Evolutionary conservation across 2,888 invertebrate genomes (phyloP).

Genomic region (Nomada fucata): DNA sequence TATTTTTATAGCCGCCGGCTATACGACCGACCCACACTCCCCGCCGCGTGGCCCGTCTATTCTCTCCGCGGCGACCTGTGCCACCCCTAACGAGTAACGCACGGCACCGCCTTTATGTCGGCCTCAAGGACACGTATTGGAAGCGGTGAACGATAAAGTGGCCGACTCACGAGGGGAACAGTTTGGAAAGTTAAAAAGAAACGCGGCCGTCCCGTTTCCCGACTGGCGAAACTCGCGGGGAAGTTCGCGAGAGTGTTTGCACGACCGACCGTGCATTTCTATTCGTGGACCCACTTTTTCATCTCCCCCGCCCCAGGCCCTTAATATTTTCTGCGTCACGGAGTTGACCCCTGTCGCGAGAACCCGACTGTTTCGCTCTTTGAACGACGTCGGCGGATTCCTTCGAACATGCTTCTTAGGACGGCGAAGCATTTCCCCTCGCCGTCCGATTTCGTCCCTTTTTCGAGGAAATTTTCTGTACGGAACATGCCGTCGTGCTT

Average conservation of each 20-base stretch:
- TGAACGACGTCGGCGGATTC: background rate
- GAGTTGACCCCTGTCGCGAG: background rate
- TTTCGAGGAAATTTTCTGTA: background rate
- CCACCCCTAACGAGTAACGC: conserved; percentile 46
- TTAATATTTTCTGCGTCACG: conserved; percentile 22
- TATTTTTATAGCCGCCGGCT: conserved; percentile 76
- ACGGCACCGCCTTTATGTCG: conserved; percentile 33
- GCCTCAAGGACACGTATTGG: conserved; percentile 47
- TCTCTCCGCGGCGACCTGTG: conserved; percentile 40
- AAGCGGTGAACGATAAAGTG: conserved; percentile 64
- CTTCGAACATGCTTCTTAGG: background rate
- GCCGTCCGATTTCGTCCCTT: background rate
- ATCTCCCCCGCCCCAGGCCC: background rate
- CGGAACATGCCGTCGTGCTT: no score
- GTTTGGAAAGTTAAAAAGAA: conserved; percentile 61
- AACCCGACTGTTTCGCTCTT: background rate
- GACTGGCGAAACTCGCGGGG: conserved; percentile 39
- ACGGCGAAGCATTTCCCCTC: background rate
- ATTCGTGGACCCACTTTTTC: conserved; percentile 9
- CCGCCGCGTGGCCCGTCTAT: conserved; percentile 35
- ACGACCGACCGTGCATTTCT: conserved; percentile 16
- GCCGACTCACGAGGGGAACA: conserved; percentile 69
- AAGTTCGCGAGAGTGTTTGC: conserved; percentile 10
- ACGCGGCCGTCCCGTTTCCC: conserved; percentile 28
- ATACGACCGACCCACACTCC: conserved; percentile 51